These are phyloP conservation scores for Cariama cristata DNA, from an alignment of 2,113 vertebrate genomes.

Conservation along the genomic window DNA sequence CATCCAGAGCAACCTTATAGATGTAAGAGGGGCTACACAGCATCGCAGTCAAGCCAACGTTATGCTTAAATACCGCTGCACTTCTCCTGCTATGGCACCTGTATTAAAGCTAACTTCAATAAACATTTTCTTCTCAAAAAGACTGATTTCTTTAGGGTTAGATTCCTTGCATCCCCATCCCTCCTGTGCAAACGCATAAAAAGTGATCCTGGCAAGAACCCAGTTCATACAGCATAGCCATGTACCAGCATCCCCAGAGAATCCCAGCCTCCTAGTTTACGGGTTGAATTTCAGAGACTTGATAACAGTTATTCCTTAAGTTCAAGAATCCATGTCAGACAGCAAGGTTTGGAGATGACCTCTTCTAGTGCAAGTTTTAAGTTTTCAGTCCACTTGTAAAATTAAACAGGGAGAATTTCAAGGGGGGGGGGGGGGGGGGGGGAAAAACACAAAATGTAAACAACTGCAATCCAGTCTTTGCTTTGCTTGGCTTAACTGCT, in stretches of 20 bases:
- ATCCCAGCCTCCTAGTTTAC: background rate
- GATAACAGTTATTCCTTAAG: conserved; percentile 4
- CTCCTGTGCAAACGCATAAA: background rate
- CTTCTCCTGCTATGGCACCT: background rate
- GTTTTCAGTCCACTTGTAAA: background rate
- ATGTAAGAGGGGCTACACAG: background rate
- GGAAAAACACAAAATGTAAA: background rate
- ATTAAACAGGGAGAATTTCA: background rate
- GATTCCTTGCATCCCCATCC: background rate
- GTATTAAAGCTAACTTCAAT: background rate
- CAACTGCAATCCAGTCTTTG: background rate
- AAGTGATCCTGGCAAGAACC: background rate
- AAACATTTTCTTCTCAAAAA: background rate
- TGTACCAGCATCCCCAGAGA: background rate
- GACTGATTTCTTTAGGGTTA: background rate
- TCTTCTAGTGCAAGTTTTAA: background rate
- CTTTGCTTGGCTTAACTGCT: conserved; percentile 3
- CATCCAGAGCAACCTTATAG: background rate
- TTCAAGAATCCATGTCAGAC: background rate
- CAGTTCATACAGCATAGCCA: background rate
- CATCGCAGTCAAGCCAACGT: accelerated
- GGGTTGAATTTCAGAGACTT: conserved; percentile 10
- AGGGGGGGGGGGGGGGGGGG: background rate
- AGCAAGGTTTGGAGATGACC: background rate
- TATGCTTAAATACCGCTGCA: background rate